phyloP scores from a whole-genome alignment of 2,888 invertebrate species.

The Phanerotoma sp. region DNA sequence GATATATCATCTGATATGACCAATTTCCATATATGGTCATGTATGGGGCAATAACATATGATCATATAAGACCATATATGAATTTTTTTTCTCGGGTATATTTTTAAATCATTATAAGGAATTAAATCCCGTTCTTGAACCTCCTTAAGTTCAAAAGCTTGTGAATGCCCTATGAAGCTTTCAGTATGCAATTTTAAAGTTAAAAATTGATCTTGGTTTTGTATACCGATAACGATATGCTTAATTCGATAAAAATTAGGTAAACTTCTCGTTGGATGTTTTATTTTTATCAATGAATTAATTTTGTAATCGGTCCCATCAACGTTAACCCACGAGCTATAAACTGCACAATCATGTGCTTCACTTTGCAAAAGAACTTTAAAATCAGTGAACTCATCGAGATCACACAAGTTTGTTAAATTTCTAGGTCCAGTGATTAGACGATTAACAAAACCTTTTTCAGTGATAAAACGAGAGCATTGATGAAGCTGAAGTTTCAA shows the following conservation, averaged over 20 bases:
- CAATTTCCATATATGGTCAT: no score
- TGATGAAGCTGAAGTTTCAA: slow-evolving; percentile 2
- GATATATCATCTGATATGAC: no score
- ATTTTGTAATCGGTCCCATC: slow-evolving; percentile 11
- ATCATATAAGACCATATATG: no score
- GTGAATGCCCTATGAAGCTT: no score
- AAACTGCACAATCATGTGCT: slow-evolving; percentile 4
- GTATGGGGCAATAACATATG: no score
- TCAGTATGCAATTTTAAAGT: no score
- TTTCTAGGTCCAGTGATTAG: slow-evolving; percentile 3
- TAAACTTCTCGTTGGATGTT: not conserved
- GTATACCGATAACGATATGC: no score
- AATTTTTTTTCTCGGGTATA: no score
- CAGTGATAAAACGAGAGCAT: not conserved
- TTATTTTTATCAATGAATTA: not conserved
- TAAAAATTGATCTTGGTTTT: no score
- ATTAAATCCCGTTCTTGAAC: no score
- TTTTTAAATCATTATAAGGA: no score
- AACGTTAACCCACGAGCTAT: slow-evolving; percentile 11
- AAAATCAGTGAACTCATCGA: slow-evolving; percentile 9
- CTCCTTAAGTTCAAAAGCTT: no score
- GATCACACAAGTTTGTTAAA: slow-evolving; percentile 14
- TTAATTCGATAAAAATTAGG: not conserved
- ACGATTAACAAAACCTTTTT: not conserved
- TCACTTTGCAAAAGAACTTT: not conserved